Evolutionary conservation across 2,888 invertebrate species (phyloP).

Genomic region (Lymantria dispar): DNA sequence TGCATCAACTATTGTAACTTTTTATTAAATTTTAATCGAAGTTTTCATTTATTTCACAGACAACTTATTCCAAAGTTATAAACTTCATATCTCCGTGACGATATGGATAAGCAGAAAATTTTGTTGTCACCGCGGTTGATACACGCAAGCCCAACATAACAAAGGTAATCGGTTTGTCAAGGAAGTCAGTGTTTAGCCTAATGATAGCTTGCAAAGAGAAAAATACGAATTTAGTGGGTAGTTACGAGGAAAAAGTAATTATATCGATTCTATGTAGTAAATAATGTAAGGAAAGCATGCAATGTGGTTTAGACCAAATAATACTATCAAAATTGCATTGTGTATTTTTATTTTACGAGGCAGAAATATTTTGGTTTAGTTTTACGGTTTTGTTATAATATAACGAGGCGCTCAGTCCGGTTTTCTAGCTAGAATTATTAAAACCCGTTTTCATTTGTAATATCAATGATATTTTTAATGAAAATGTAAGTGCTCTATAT

Average conservation of each 20-base stretch:
- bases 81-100: conserved; percentile 1
- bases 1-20: conserved; percentile 24
- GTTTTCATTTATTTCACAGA: not conserved
- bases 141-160: conserved; percentile 31
- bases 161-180: conserved; percentile 30
- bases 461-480: too few relatives aligned
- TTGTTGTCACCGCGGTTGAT: conserved; percentile 29
- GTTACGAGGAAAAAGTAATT: conserved; percentile 1
- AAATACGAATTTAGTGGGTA: conserved; percentile 2
- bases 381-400: too few relatives aligned
- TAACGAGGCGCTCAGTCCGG: too few relatives aligned
- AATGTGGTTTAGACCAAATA: not conserved
- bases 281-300: conserved; percentile 4
- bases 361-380: too few relatives aligned
- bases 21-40: conserved; percentile 15
- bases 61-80: not conserved
- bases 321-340: too few relatives aligned
- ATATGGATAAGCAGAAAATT: conserved; percentile 3
- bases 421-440: too few relatives aligned
- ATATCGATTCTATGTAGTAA: conserved; percentile 1
- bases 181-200: conserved; percentile 24
- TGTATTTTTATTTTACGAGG: too few relatives aligned
- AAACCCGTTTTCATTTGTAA: too few relatives aligned
- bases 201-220: conserved; percentile 14
- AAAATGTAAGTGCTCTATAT: too few relatives aligned